Percentiles rank a stretch among this genome's conserved stretches.
Evolutionary conservation across 2,888 invertebrate species (phyloP).

Genomic region (Gymnoscelis rufifasciata): DNA sequence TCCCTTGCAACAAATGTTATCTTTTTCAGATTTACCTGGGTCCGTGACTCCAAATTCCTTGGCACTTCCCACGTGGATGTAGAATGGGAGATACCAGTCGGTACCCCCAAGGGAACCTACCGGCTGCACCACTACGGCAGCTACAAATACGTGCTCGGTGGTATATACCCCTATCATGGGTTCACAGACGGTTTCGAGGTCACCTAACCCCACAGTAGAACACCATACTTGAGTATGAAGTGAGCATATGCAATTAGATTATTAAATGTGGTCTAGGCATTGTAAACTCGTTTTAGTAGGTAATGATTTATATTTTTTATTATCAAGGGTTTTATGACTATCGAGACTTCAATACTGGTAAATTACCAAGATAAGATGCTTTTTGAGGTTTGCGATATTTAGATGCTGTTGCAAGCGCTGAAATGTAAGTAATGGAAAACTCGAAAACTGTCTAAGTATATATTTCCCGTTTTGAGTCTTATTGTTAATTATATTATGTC

Average conservation of each 20-base stretch:
- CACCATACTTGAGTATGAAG: not conserved
- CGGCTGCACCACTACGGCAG: conserved; percentile 91
- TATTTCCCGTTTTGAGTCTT: too few relatives aligned
- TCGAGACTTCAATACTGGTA: too few relatives aligned
- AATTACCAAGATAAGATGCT: too few relatives aligned
- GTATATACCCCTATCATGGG: conserved; percentile 85
- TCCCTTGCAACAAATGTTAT: too few relatives aligned
- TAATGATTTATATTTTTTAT: too few relatives aligned
- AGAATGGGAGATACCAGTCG: conserved; percentile 86
- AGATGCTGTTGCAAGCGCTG: too few relatives aligned
- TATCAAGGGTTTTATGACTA: too few relatives aligned
- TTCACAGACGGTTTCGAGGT: conserved; percentile 78
- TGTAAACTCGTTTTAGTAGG: not conserved
- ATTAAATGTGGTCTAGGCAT: not conserved
- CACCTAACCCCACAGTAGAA: conserved; percentile 35
- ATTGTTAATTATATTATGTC: too few relatives aligned
- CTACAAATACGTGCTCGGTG: conserved; percentile 86
- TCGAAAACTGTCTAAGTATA: too few relatives aligned
- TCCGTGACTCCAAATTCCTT: conserved; percentile 83
- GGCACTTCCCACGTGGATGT: conserved; percentile 89
- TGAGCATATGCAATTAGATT: not conserved
- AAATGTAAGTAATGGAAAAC: too few relatives aligned
- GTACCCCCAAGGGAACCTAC: conserved; percentile 85
- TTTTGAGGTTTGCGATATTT: too few relatives aligned
- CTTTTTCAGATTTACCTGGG: conserved; percentile 87